Percentiles rank a stretch among this genome's conserved stretches.
Conservation (phyloP, 2,113 vertebrate genomes). For the Zosterops pallidus region DNA sequence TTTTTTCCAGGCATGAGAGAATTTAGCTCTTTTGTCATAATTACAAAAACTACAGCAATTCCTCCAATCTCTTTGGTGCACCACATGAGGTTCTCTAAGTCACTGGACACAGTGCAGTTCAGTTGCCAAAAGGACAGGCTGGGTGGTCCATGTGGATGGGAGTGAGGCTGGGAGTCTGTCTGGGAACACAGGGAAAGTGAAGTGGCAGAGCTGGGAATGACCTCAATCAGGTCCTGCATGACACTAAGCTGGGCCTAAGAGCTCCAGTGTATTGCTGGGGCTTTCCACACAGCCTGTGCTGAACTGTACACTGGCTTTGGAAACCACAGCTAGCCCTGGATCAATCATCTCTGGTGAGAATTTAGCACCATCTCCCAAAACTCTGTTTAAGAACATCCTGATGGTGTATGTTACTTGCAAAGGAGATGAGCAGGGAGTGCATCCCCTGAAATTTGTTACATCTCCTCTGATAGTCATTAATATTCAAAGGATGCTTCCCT, state of each 20-base stretch:
- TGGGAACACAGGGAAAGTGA: background rate
- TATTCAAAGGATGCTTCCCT: background rate
- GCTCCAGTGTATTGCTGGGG: background rate
- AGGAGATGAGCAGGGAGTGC: background rate
- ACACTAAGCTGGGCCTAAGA: background rate
- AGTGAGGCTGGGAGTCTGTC: background rate
- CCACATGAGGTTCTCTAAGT: background rate
- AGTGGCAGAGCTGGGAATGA: background rate
- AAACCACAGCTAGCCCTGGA: background rate
- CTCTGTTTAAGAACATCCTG: background rate
- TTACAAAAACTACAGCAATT: background rate
- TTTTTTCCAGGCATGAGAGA: background rate
- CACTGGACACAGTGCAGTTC: fast-evolving
- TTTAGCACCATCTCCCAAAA: background rate
- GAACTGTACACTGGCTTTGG: background rate
- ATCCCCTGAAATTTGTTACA: background rate
- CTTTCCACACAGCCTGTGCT: background rate
- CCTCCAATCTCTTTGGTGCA: background rate
- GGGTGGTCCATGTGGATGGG: background rate
- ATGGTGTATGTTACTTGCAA: background rate
- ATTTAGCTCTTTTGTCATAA: background rate
- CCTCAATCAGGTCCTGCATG: fast-evolving
- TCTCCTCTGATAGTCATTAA: background rate
- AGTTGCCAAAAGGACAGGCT: background rate
- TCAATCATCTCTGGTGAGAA: background rate